Evolutionary conservation across 2,888 invertebrate genomes (phyloP).

Genomic region (Sisyra terminalis): DNA sequence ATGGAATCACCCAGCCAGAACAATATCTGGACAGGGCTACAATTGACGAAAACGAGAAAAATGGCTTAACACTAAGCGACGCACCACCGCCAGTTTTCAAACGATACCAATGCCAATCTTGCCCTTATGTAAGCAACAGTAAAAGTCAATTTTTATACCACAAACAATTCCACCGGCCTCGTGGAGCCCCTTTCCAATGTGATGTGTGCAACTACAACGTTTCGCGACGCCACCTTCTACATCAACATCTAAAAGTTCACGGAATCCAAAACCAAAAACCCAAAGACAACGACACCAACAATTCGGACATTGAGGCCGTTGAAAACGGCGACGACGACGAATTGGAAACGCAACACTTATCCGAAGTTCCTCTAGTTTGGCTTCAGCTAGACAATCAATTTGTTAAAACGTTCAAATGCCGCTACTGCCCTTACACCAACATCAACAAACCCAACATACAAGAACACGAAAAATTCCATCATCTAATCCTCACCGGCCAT

Average conservation of each 20-base stretch:
- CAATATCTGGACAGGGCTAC: conserved; percentile 33
- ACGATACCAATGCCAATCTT: conserved; percentile 60
- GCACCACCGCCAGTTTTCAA: conserved; percentile 29
- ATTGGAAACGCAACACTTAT: conserved; percentile 30
- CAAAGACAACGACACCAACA: conserved; percentile 19
- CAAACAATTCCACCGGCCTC: conserved; percentile 66
- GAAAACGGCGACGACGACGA: conserved; percentile 15
- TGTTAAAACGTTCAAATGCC: conserved; percentile 70
- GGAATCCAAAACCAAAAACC: conserved; percentile 34
- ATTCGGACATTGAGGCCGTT: conserved; percentile 20
- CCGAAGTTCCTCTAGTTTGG: conserved; percentile 58
- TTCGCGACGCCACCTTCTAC: conserved; percentile 61
- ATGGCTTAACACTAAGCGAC: conserved; percentile 16
- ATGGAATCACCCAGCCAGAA: conserved; percentile 42
- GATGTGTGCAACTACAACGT: conserved; percentile 69
- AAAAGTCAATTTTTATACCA: conserved; percentile 77
- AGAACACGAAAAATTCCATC: conserved; percentile 72
- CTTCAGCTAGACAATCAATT: conserved; percentile 55
- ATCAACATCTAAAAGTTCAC: conserved; percentile 68
- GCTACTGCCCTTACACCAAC: conserved; percentile 71
- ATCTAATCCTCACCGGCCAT: conserved; percentile 19
- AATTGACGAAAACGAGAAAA: conserved; percentile 22
- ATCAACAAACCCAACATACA: conserved; percentile 63
- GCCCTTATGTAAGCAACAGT: conserved; percentile 73
- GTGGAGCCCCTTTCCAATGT: conserved; percentile 64